Evolutionary conservation across 2,888 invertebrate genomes (phyloP).

Genomic region (Drosophila pseudotakahashii): DNA sequence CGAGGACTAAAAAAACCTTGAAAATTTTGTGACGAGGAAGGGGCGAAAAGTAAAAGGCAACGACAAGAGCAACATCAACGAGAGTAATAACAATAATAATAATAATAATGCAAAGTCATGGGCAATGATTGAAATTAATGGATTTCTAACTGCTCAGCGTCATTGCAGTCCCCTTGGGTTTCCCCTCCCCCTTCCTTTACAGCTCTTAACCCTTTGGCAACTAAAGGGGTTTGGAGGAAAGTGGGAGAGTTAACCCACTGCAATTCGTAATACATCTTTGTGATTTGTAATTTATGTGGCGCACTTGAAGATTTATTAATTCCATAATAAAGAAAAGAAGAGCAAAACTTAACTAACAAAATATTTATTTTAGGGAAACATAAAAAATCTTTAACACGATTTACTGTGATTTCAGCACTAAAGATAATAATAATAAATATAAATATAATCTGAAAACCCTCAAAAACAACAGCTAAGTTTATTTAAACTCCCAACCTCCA

Average conservation of each 20-base stretch:
- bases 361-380: too few relatives aligned
- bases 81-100: conserved; percentile 51
- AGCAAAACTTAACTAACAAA: too few relatives aligned
- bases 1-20: conserved; percentile 32
- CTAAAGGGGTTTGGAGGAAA: background rate
- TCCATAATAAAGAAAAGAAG: conserved; percentile 10
- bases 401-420: too few relatives aligned
- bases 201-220: conserved; percentile 34
- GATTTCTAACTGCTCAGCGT: conserved; percentile 76
- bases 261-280: conserved; percentile 17
- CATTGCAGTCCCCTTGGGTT: conserved; percentile 46
- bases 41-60: conserved; percentile 19
- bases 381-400: too few relatives aligned
- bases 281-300: conserved; percentile 9
- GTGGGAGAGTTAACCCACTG: conserved; percentile 20
- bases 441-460: background rate
- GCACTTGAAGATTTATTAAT: conserved; percentile 56
- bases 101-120: conserved; percentile 77
- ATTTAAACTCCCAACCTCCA: background rate
- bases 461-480: background rate
- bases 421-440: too few relatives aligned
- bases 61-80: conserved; percentile 49
- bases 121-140: conserved; percentile 83
- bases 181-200: background rate
- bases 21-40: conserved; percentile 14